Conservation (phyloP, 2,113 vertebrate genomes). For the Eonycteris spelaea region DNA sequence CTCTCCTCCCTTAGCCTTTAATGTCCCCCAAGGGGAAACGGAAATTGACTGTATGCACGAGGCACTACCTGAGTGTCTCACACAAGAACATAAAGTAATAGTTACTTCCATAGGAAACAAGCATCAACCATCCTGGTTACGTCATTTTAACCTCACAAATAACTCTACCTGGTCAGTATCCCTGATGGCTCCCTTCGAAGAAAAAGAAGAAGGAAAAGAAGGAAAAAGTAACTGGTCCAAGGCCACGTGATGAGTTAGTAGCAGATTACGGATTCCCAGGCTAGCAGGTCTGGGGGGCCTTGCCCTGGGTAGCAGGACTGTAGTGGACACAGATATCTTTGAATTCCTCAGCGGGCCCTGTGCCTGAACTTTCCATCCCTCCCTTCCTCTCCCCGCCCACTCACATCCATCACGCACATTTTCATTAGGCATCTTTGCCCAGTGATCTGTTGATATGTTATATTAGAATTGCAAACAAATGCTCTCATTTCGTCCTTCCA, state of each 20-base stretch:
- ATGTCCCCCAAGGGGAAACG: background rate
- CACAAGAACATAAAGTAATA: background rate
- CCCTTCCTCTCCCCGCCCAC: background rate
- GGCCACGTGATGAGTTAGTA: rapidly evolving
- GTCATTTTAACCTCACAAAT: background rate
- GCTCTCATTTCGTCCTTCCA: conserved; percentile 68
- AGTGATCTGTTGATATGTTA: conserved; percentile 80
- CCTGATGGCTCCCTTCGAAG: background rate
- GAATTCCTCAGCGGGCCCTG: background rate
- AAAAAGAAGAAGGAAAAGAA: background rate
- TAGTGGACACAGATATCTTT: background rate
- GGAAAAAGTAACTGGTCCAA: background rate
- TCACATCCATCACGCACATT: conserved; percentile 72
- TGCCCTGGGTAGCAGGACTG: background rate
- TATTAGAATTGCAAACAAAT: conserved; percentile 86
- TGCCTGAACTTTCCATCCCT: background rate
- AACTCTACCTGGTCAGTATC: no score
- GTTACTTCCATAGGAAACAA: background rate
- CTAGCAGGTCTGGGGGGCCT: background rate
- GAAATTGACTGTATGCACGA: background rate
- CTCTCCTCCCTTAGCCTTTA: background rate
- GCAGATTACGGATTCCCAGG: background rate
- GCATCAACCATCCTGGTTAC: background rate
- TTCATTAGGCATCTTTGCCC: conserved; percentile 77
- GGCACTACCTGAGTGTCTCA: background rate